These are phyloP conservation scores for Orchesellides sinensis DNA, from an alignment of 2,888 invertebrate species.

Conservation along the genomic window DNA sequence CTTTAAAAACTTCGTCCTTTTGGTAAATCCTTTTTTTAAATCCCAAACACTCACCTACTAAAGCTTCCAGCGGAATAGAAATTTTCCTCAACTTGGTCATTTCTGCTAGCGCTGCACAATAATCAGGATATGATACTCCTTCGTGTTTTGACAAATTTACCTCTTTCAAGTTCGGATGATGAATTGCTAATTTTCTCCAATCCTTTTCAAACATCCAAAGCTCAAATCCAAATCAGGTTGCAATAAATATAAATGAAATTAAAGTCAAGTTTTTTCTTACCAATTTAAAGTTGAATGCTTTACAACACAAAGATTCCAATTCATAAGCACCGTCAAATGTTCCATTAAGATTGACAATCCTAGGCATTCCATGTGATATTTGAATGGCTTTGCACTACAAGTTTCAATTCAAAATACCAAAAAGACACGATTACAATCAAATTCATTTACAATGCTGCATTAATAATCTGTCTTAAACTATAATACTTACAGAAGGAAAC, in stretches of 20 bases:
- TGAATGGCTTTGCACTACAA: slow-evolving; percentile 43
- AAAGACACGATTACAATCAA: no score
- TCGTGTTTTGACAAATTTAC: slow-evolving; percentile 61
- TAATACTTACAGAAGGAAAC: slow-evolving; percentile 40
- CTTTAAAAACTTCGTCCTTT: not conserved
- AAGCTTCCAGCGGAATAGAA: slow-evolving; percentile 66
- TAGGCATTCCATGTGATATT: slow-evolving; percentile 67
- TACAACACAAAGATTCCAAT: slow-evolving; percentile 60
- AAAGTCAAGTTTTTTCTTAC: slow-evolving; percentile 33
- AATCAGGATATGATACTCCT: slow-evolving; percentile 65
- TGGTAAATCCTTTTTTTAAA: not conserved
- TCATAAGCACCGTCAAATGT: slow-evolving; percentile 63
- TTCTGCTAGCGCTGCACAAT: slow-evolving; percentile 63
- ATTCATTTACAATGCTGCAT: no score
- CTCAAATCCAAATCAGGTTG: not conserved
- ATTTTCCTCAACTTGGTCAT: slow-evolving; percentile 56
- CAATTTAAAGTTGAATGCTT: slow-evolving; percentile 70
- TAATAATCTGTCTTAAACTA: not conserved
- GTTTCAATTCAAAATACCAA: slow-evolving; percentile 18
- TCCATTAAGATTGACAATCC: slow-evolving; percentile 61
- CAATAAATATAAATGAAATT: not conserved
- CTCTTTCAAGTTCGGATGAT: slow-evolving; percentile 65
- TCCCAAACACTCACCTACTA: slow-evolving; percentile 61
- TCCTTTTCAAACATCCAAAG: slow-evolving; percentile 45
- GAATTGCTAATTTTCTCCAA: slow-evolving; percentile 66